A percentile compares a stretch with the other conserved stretches of the same genome.
Conservation (phyloP, 2,797 vertebrate species). For the Brotula barbata region DNA sequence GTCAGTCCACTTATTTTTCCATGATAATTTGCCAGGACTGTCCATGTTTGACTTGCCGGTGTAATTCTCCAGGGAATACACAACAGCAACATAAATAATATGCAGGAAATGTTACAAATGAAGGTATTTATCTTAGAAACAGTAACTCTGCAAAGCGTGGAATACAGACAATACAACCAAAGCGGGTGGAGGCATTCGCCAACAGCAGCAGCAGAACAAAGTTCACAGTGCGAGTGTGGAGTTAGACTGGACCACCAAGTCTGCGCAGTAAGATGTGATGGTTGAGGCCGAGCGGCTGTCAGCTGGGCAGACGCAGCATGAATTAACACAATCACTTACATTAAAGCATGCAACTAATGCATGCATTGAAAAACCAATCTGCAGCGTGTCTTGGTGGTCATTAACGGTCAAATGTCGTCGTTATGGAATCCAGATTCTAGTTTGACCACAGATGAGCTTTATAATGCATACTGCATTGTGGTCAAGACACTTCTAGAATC, state of each 20-base stretch:
- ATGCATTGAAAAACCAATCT: constrained; percentile 60
- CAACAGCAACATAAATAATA: constrained; percentile 51
- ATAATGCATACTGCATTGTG: constrained; percentile 76
- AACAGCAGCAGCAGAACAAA: constrained; percentile 23
- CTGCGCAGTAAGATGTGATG: constrained; percentile 33
- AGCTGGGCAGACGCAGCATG: constrained; percentile 62
- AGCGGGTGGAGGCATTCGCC: constrained; percentile 20
- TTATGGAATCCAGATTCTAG: constrained; percentile 52
- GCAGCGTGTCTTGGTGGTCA: constrained; percentile 48
- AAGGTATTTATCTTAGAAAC: not conserved
- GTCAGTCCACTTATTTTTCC: constrained; percentile 21
- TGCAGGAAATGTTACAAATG: constrained; percentile 34
- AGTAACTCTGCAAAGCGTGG: constrained; percentile 20
- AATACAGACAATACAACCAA: not conserved
- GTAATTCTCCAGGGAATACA: constrained; percentile 50
- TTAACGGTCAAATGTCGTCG: constrained; percentile 55
- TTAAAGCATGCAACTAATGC: constrained; percentile 72
- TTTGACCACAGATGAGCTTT: constrained; percentile 58
- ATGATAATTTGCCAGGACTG: constrained; percentile 28
- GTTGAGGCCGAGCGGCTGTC: constrained; percentile 54
- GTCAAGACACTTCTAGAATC: constrained; percentile 35
- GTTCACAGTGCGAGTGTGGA: constrained; percentile 24
- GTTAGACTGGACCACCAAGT: constrained; percentile 32
- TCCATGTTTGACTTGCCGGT: constrained; percentile 24
- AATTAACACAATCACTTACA: constrained; percentile 54